A percentile compares a stretch with the other conserved stretches of the same genome.
Conservation (phyloP, 2,113 vertebrate species). For the Tretioscincus oriximinensis region DNA sequence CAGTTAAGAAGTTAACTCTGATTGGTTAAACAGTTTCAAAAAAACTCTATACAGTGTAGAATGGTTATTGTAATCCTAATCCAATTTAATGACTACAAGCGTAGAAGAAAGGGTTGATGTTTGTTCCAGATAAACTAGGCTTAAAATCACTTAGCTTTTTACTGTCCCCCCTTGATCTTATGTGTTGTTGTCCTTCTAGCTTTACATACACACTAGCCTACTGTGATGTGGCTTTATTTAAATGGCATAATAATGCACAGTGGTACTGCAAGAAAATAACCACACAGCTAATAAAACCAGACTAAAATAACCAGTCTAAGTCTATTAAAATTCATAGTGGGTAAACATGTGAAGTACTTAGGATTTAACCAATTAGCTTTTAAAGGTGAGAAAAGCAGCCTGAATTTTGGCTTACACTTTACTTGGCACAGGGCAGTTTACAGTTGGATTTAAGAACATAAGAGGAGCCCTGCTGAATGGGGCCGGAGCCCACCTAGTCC, state of each 20-base stretch:
- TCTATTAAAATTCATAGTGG: neutral
- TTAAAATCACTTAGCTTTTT: neutral
- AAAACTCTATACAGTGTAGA: neutral
- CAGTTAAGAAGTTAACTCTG: neutral
- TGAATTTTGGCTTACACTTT: neutral
- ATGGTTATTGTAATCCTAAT: constrained; percentile 1
- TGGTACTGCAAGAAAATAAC: neutral
- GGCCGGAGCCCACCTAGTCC: too few relatives aligned
- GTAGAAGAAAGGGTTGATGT: neutral
- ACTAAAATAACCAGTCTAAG: neutral
- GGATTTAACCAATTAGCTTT: neutral
- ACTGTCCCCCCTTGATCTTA: neutral
- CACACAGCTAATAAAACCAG: neutral
- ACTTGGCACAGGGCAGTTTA: neutral
- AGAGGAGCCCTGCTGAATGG: too few relatives aligned
- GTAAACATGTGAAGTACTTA: neutral
- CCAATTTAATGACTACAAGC: neutral
- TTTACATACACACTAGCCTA: neutral
- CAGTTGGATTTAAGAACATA: neutral
- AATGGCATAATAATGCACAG: neutral
- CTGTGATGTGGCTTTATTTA: neutral
- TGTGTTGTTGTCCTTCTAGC: neutral
- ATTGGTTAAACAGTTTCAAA: constrained; percentile 4
- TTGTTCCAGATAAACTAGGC: neutral
- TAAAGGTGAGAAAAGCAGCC: neutral